Evolutionary conservation across 2,113 vertebrate species (phyloP), one percentile per base, ranked within the genome.

Genomic region (Onychostoma macrolepis): DNA sequence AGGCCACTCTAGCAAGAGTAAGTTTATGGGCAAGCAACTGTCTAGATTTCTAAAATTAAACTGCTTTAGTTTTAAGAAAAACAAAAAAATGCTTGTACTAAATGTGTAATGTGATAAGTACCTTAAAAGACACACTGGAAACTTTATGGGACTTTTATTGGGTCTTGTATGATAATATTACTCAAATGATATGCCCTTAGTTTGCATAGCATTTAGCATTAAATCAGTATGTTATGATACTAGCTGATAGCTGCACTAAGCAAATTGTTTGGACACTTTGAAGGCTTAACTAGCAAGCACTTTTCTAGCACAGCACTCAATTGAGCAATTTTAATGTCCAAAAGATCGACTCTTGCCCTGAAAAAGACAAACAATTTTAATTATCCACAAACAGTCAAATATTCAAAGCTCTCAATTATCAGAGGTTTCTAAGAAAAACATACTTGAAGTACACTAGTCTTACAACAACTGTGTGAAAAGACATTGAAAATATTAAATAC

Each of bases 321-420:
- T 33, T n/a, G 65, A 84, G 74, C 72, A 67, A 78, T 79, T 79
- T 69, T 53, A 71, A 41, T 56, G 24, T 45, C 65, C 43, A 61
- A 87, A 30, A 24, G 80, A 41, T 83, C 50, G 58, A 71, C 21
- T 63, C 77, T 26, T 77, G 36, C 72, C 87, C 87, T 88, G 79
- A 77, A 88, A 82, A 83, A 82, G 56, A 84, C 58, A 38, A 83
- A 78, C 69, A 84, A 41, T 74, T 78, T 12, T 11, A 38, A 36
- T 88, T 78, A 83, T 83, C 84, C 36, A 69, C 71, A 81, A 67
- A 28, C 28, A 86, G 63, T 56, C 45, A 86, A 26, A 71, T 86
- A 80, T 72, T 30, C 78, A 53, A 80, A 80, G 45, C 24, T 86
- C 28, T 45, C 41, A 33, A 50, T 69, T 19, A 67, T 83, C 63